Percentiles rank a stretch among this genome's conserved stretches.
These are phyloP conservation scores for Rhincodon typus DNA, from an alignment of 2,797 vertebrate genomes.

Conservation along the genomic window DNA sequence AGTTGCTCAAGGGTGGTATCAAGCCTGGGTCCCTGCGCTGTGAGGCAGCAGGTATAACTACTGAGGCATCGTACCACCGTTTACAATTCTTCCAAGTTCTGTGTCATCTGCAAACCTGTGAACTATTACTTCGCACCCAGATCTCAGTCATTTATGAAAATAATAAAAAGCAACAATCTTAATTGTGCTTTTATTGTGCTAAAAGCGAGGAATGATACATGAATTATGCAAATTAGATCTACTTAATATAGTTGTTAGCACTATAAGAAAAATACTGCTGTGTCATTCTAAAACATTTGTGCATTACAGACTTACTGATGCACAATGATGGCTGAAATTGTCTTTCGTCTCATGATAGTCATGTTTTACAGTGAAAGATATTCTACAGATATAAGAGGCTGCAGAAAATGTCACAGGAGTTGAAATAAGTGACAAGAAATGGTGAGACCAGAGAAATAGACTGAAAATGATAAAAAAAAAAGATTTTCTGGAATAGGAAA, in stretches of 20 bases:
- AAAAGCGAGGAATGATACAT: background rate
- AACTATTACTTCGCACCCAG: background rate
- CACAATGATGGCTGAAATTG: background rate
- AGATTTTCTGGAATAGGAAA: background rate
- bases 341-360: background rate
- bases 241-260: background rate
- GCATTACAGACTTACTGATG: background rate
- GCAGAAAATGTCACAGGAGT: background rate
- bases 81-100: no score
- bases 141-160: background rate
- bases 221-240: background rate
- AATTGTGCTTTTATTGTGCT: background rate
- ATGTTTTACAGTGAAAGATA: background rate
- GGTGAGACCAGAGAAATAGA: background rate
- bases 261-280: background rate
- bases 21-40: no score
- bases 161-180: background rate
- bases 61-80: no score
- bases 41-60: no score
- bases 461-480: background rate
- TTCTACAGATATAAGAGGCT: background rate
- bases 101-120: background rate
- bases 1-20: no score
- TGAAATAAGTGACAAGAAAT: slow-evolving; percentile 2
- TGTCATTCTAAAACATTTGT: background rate